Conservation (phyloP, 2,113 vertebrate species). For the Asarcornis scutulata region DNA sequence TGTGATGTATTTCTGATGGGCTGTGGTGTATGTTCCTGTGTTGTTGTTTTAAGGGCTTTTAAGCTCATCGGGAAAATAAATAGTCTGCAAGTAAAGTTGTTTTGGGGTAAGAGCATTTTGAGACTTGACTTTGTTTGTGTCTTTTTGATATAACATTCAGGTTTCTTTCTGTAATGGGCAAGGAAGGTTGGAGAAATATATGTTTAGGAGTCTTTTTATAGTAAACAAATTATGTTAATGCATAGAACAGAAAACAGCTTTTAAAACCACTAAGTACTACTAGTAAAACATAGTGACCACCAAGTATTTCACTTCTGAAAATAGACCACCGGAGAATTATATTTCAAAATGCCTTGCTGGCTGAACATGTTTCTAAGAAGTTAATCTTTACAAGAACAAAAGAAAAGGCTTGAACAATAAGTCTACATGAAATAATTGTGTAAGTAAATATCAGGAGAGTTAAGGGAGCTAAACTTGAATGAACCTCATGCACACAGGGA, state of each 20-base stretch:
- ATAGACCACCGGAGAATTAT: neutral
- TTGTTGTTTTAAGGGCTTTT: neutral
- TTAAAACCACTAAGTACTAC: constrained; percentile 56
- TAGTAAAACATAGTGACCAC: constrained; percentile 31
- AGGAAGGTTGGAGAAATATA: neutral
- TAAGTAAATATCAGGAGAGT: neutral
- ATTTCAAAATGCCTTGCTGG: neutral
- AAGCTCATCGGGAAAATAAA: neutral
- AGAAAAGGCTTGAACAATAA: neutral
- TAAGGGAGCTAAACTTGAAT: neutral
- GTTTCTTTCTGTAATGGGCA: constrained; percentile 10
- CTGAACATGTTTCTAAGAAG: neutral
- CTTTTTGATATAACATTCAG: neutral
- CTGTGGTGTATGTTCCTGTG: neutral
- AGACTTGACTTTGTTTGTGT: neutral
- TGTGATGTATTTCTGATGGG: neutral
- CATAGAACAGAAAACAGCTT: constrained; percentile 47
- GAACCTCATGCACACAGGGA: neutral
- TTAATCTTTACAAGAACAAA: constrained; percentile 40
- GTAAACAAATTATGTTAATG: constrained; percentile 38
- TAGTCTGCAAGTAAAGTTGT: neutral
- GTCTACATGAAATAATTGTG: neutral
- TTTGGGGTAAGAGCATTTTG: constrained; percentile 6
- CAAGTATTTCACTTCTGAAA: constrained; percentile 45
- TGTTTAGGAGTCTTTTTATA: constrained; percentile 60